Evolutionary conservation across 2,888 invertebrate species (phyloP).

Genomic region (Tinea pellionella): DNA sequence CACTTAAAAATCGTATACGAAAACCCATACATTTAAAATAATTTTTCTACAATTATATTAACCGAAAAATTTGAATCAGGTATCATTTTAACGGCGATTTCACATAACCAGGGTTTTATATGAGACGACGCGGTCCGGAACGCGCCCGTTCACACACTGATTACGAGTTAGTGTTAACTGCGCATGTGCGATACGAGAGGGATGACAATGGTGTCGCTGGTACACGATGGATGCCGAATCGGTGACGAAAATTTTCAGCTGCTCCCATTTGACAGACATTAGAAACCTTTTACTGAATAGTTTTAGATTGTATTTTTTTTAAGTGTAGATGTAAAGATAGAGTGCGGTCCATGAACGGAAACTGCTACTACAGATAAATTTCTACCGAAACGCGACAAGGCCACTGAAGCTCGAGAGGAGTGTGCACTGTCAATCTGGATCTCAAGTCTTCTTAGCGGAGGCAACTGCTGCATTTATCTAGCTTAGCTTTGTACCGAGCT

Average conservation of each 20-base stretch:
- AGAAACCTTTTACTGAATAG: not conserved
- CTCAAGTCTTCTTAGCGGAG: no score
- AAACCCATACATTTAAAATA: not conserved
- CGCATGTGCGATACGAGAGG: not conserved
- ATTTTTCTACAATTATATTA: not conserved
- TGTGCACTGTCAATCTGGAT: no score
- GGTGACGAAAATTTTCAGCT: constrained; percentile 15
- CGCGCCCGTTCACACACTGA: not conserved
- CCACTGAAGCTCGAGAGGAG: no score
- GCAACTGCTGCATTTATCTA: no score
- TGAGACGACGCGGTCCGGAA: not conserved
- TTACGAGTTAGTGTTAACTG: not conserved
- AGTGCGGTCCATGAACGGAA: no score
- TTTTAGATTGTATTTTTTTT: no score
- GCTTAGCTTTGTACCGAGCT: no score
- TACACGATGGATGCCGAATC: constrained; percentile 13
- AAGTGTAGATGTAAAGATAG: no score
- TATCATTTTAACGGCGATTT: not conserved
- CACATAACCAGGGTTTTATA: not conserved
- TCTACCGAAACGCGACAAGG: no score
- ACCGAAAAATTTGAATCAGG: not conserved
- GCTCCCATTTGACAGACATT: not conserved
- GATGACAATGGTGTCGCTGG: constrained; percentile 9
- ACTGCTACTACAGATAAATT: no score
- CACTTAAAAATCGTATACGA: not conserved